phyloP scores from a whole-genome alignment of 2,888 invertebrate genomes.

The Periphyllus acericola region DNA sequence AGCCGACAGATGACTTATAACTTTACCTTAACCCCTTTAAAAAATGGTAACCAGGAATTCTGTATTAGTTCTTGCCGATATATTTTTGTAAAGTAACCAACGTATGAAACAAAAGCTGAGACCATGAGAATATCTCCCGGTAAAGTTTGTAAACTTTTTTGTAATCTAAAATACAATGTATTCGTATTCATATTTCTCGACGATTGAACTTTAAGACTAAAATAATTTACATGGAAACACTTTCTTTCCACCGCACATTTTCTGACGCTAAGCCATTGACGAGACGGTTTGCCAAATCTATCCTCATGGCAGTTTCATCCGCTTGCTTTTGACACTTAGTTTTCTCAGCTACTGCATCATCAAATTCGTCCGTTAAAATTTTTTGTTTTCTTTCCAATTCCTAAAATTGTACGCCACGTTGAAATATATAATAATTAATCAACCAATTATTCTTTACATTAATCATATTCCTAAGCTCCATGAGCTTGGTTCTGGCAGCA shows the following conservation, averaged over 20 bases:
- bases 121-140: conserved; percentile 90
- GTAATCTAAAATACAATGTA: conserved; percentile 70
- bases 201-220: neutral
- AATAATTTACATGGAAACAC: conserved; percentile 70
- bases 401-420: conserved; percentile 66
- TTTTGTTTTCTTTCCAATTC: conserved; percentile 82
- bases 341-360: conserved; percentile 85
- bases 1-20: neutral
- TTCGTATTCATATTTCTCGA: neutral
- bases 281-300: conserved; percentile 89
- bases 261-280: conserved; percentile 94
- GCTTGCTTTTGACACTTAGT: conserved; percentile 92
- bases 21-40: conserved; percentile 74
- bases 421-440: neutral
- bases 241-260: conserved; percentile 83
- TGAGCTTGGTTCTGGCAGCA: conserved; percentile 82
- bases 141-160: conserved; percentile 78
- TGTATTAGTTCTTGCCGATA: conserved; percentile 83
- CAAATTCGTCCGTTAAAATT: conserved; percentile 82
- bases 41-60: conserved; percentile 82
- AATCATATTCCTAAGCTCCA: conserved; percentile 78
- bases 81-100: conserved; percentile 89
- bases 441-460: conserved; percentile 68
- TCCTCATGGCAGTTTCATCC: conserved; percentile 87
- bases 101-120: conserved; percentile 93